Percentiles rank a stretch among this genome's conserved stretches.
Conservation (phyloP, 2,113 vertebrate species). For the Penelope pileata region DNA sequence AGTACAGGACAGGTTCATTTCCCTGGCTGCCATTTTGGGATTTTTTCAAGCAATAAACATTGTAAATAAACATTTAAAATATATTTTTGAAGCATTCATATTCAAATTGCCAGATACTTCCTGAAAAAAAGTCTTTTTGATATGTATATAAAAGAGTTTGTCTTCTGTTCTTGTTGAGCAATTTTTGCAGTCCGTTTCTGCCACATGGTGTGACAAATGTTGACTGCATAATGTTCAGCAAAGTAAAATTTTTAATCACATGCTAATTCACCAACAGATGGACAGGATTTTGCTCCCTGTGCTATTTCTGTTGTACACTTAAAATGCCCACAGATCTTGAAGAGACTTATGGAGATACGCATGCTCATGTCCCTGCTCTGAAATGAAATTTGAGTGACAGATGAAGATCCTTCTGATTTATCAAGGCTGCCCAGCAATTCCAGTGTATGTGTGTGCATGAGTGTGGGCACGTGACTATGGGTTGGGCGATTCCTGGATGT, state of each 20-base stretch:
- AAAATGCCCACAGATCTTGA: background rate
- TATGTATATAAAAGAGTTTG: background rate
- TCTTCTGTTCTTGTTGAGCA: background rate
- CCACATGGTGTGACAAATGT: constrained; percentile 29
- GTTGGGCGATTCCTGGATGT: background rate
- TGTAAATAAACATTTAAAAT: background rate
- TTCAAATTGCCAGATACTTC: background rate
- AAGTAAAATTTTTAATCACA: constrained; percentile 13
- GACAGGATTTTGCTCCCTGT: constrained; percentile 10
- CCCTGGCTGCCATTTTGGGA: background rate
- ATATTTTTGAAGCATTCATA: background rate
- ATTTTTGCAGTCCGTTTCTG: background rate
- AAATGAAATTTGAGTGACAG: background rate
- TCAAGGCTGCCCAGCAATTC: background rate
- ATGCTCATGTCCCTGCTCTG: background rate
- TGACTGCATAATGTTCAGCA: background rate
- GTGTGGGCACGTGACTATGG: background rate
- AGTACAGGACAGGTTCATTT: background rate
- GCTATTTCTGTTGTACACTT: constrained; percentile 11
- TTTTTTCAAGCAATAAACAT: background rate
- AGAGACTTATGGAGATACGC: background rate
- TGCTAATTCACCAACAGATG: constrained; percentile 41
- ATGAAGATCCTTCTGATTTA: background rate
- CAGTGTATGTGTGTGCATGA: background rate
- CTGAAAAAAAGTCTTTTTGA: background rate